A percentile compares a stretch with the other conserved stretches of the same genome.
phyloP scores from a whole-genome alignment of 2,113 vertebrate genomes.

The Verasper variegatus region DNA sequence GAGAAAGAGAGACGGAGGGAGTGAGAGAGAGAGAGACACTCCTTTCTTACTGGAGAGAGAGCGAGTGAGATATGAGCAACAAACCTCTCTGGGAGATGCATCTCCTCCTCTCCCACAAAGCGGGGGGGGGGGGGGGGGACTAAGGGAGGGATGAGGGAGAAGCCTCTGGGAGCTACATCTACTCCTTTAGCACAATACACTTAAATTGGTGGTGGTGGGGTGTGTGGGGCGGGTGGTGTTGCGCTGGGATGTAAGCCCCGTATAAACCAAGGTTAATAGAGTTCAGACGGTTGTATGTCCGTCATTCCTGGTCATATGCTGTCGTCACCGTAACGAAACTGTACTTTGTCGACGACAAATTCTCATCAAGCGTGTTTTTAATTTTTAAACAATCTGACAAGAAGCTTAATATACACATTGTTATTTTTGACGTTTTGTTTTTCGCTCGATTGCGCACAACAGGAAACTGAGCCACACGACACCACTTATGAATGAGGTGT shows the following conservation, averaged over 20 bases:
- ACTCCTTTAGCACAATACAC: slow-evolving; percentile 24
- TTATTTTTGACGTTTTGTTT: background rate
- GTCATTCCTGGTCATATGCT: background rate
- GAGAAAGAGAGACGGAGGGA: background rate
- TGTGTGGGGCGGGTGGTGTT: no score
- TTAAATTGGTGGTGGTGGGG: background rate
- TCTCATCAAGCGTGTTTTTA: background rate
- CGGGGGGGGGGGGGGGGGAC: slow-evolving; percentile 17
- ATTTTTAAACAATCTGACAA: background rate
- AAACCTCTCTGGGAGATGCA: slow-evolving; percentile 45
- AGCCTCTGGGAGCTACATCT: slow-evolving; percentile 20
- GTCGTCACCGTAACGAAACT: background rate
- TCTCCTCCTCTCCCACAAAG: slow-evolving; percentile 32
- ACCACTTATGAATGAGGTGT: background rate
- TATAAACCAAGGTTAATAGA: background rate
- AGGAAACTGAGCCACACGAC: background rate
- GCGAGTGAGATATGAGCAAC: slow-evolving; percentile 30
- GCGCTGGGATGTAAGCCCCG: no score
- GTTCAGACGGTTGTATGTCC: background rate
- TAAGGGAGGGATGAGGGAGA: slow-evolving; percentile 26
- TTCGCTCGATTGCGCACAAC: background rate
- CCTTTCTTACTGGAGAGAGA: background rate
- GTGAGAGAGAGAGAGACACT: background rate
- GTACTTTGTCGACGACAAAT: no score
- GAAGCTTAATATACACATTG: background rate